Evolutionary conservation across 2,888 invertebrate species (phyloP).

Genomic region (Dioctria rufipes): DNA sequence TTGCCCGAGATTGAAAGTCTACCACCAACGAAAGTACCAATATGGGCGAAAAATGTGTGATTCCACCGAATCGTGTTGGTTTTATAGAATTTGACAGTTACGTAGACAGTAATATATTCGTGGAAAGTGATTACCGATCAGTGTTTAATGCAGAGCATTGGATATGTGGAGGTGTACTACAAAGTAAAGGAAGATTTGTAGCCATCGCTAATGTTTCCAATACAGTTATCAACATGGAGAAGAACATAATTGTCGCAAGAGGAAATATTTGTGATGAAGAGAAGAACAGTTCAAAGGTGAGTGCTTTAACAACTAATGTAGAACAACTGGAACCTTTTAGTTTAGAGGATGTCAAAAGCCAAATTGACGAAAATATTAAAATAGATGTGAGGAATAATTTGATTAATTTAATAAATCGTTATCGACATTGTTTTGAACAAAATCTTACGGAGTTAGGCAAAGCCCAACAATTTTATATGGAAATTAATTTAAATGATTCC

Average conservation of each 20-base stretch:
- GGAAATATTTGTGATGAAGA: background rate
- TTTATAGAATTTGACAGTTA: background rate
- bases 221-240: background rate
- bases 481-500: slow-evolving; percentile 60
- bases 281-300: background rate
- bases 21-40: too few relatives aligned
- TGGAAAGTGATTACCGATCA: background rate
- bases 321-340: background rate
- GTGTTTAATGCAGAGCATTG: background rate
- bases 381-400: background rate
- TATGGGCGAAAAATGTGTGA: too few relatives aligned
- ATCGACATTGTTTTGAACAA: slow-evolving; percentile 2
- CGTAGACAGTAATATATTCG: background rate
- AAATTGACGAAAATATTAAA: background rate
- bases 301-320: background rate
- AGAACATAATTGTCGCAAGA: background rate
- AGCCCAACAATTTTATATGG: slow-evolving; percentile 54
- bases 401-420: background rate
- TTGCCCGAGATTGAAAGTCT: too few relatives aligned
- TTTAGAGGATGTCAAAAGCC: background rate
- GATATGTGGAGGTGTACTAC: background rate
- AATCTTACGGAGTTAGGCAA: slow-evolving; percentile 7
- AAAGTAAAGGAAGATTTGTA: background rate
- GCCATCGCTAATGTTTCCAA: background rate
- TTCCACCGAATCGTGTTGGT: background rate